These are phyloP conservation scores for Zaprionus obscuricornis DNA, from an alignment of 2,888 invertebrate species.

Conservation along the genomic window DNA sequence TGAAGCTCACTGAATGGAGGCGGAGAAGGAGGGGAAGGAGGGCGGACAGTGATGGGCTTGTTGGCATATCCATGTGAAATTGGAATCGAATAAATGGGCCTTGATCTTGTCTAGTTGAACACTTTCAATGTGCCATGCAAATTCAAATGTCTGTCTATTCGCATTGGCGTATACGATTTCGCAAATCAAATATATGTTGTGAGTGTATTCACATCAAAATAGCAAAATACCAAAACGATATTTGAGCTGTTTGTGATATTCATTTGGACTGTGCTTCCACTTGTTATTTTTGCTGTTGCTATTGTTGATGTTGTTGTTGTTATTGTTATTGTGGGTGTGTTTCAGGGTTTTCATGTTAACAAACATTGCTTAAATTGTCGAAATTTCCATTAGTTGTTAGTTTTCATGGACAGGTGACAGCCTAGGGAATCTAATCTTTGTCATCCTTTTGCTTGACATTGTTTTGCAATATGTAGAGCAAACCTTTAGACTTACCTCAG, in stretches of 20 bases:
- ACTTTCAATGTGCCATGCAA: slow-evolving; percentile 58
- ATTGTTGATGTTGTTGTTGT: slow-evolving; percentile 10
- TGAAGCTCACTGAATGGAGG: not conserved
- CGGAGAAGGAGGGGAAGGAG: too few species aligned
- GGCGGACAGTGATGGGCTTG: not conserved
- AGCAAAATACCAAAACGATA: slow-evolving; percentile 34
- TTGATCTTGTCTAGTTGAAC: slow-evolving; percentile 63
- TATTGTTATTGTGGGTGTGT: slow-evolving; percentile 59
- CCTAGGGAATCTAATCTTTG: slow-evolving; percentile 15
- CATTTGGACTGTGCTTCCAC: slow-evolving; percentile 46
- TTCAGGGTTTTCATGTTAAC: slow-evolving; percentile 60
- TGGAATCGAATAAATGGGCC: slow-evolving; percentile 24
- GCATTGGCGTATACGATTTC: slow-evolving; percentile 14
- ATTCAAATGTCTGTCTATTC: slow-evolving; percentile 40
- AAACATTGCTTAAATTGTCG: slow-evolving; percentile 50
- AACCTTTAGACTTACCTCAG: slow-evolving; percentile 88
- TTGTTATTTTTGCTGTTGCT: slow-evolving; percentile 2
- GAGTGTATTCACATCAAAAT: slow-evolving; percentile 22
- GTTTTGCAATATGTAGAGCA: not conserved
- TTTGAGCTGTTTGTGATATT: slow-evolving; percentile 70
- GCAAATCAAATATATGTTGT: slow-evolving; percentile 4
- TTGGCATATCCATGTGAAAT: slow-evolving; percentile 44
- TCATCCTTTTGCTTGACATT: not conserved
- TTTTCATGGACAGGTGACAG: too few species aligned
- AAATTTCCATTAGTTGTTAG: too few species aligned